Base-by-base conservation (phyloP, 2,888 invertebrate genomes). In the Dascillus cervinus region DNA sequence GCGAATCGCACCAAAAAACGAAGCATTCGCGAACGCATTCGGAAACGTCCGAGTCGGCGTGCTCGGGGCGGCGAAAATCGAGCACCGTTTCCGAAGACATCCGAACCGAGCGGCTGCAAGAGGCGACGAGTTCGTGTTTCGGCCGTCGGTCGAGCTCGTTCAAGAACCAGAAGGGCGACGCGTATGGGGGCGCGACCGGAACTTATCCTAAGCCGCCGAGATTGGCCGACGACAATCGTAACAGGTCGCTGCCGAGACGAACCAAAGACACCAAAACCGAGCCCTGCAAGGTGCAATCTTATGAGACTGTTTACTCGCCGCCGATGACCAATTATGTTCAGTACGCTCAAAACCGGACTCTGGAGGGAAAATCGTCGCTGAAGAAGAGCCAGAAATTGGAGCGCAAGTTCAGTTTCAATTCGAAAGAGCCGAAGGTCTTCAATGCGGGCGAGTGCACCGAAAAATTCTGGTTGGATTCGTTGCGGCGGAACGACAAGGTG, bases 381-480 rank as follows among this genome's bases (percentile, higher is more conserved):
- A 35, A 19, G 32, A 38, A 21, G 58, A 44, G 58, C 8, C 53
- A 52, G 29, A 54, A 58, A 33, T 60, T 61, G 35, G 52, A 54
- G 29, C 62, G 60, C 45, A 56, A 60, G 33, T 53, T 53, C 11
- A 52, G 53, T 5, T 35, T 46, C 1, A 56, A 59, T 39, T 58
- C 56, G 40, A 56, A 55, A 39, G 24, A 37, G 3, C 8, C 32
- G 3, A 50, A 51, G 29, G 37, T 43, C 10, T 51, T 47, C 36
- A 37, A 41, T 23, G 50, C 43, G 25, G 51, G 52, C 1, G 52
- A 47, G 14, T 55, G 64, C 12, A 55, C 62, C 21, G 40, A 36
- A 30, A 72, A 70, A 44, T 62, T 68, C 31, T 73, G 73, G 71
- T 62, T 72, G 3, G 73, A 72, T 47, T 73, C 73, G 17, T 61